These are phyloP conservation scores for Cataglyphis altisquamis DNA, from an alignment of 2,888 invertebrate genomes.

Conservation along the genomic window DNA sequence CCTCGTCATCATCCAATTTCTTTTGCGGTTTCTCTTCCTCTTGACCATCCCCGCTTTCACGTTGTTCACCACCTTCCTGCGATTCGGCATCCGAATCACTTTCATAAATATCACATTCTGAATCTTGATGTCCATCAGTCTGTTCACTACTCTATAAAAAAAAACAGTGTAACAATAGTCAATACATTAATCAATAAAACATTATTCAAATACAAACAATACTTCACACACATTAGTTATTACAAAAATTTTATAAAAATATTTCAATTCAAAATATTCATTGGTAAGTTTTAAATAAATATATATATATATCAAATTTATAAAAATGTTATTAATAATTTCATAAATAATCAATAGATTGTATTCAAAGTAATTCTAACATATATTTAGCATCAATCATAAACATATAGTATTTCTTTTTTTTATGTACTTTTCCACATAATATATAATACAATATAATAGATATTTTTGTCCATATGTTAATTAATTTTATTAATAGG, in stretches of 20 bases:
- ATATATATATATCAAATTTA: neutral
- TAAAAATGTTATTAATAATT: conserved; percentile 1
- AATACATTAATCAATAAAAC: conserved; percentile 11
- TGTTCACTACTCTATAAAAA: conserved; percentile 81
- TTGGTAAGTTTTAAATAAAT: neutral
- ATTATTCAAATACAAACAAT: neutral
- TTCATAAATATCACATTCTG: conserved; percentile 83
- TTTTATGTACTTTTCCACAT: neutral
- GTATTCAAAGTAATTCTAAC: neutral
- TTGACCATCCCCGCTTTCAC: conserved; percentile 85
- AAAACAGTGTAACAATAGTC: neutral
- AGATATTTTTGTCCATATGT: neutral
- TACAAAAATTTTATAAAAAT: neutral
- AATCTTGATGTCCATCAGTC: conserved; percentile 82
- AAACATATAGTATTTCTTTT: neutral
- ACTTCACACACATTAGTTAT: neutral
- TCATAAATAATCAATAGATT: neutral
- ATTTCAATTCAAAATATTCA: neutral
- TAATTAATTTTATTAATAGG: neutral
- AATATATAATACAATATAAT: neutral
- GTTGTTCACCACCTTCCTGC: conserved; percentile 81
- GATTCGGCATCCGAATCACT: conserved; percentile 83
- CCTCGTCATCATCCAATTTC: conserved; percentile 96
- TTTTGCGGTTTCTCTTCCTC: conserved; percentile 89
- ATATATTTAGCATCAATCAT: neutral